Percentiles rank a stretch among this genome's conserved stretches.
phyloP scores from a whole-genome alignment of 2,888 invertebrate genomes.

The Neoitamus cyanurus region DNA sequence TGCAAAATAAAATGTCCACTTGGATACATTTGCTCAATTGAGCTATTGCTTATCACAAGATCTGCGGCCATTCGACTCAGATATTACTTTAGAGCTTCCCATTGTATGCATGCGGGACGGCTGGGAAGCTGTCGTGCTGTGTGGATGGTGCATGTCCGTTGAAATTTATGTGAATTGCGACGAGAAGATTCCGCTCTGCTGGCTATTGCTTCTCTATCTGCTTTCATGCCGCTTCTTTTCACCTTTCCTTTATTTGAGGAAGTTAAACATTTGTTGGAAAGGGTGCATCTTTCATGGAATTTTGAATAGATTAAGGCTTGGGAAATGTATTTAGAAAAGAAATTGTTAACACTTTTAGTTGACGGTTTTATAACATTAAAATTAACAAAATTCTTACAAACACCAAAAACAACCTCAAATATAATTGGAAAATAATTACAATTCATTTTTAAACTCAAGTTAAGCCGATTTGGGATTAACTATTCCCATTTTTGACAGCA shows the following conservation, averaged over 20 bases:
- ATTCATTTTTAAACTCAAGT: no score
- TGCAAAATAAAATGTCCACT: slow-evolving; percentile 35
- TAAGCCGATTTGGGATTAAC: no score
- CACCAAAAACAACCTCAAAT: no score
- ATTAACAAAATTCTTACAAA: no score
- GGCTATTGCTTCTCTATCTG: neutral
- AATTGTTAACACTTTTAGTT: no score
- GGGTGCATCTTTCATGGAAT: neutral
- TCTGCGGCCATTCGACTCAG: neutral
- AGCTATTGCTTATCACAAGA: slow-evolving; percentile 28
- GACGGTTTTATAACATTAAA: no score
- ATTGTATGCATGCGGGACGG: slow-evolving; percentile 12
- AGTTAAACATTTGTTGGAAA: neutral
- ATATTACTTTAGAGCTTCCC: neutral
- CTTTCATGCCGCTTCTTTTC: neutral
- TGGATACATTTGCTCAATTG: slow-evolving; percentile 22
- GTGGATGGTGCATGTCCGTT: neutral
- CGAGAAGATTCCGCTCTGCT: neutral
- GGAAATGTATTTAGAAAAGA: no score
- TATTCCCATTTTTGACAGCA: no score
- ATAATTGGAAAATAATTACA: no score
- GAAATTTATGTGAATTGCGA: slow-evolving; percentile 2
- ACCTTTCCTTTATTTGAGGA: neutral
- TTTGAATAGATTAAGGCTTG: neutral
- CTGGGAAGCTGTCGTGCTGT: neutral